Evolutionary conservation across 2,113 vertebrate species (phyloP).

Genomic region (Bubo blakistoni): DNA sequence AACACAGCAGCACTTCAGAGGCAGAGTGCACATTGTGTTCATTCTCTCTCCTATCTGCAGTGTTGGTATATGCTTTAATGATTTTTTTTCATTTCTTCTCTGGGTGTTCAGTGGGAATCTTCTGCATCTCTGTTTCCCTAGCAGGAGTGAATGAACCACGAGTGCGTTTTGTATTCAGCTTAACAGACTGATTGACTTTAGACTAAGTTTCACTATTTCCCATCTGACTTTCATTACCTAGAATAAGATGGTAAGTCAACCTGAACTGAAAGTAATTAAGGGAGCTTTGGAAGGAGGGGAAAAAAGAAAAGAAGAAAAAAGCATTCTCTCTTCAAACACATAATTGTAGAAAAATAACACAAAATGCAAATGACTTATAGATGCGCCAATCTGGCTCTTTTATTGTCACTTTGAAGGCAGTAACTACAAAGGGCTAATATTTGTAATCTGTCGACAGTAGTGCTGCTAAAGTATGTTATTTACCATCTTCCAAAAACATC

Average conservation of each 20-base stretch:
- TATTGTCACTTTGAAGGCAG: conserved; percentile 1
- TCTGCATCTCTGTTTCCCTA: neutral
- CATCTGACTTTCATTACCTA: conserved; percentile 50
- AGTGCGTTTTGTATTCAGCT: neutral
- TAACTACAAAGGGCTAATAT: conserved; percentile 36
- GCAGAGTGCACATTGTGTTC: neutral
- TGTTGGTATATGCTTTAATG: conserved; percentile 35
- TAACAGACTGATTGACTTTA: conserved; percentile 25
- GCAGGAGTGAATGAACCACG: conserved; percentile 16
- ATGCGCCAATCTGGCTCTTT: neutral
- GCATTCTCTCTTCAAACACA: neutral
- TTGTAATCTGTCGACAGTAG: neutral
- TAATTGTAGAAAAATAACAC: conserved; percentile 33
- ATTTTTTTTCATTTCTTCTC: conserved; percentile 26
- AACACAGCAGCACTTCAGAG: neutral
- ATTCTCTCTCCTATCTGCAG: neutral
- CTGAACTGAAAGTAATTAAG: conserved; percentile 58
- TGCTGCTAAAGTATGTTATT: neutral
- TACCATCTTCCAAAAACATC: conserved; percentile 19
- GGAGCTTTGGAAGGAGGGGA: neutral
- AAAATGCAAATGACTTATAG: conserved; percentile 19
- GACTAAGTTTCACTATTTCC: conserved; percentile 38
- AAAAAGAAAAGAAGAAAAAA: neutral
- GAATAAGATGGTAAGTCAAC: conserved; percentile 47
- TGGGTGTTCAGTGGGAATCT: neutral